A percentile compares a stretch with the other conserved stretches of the same genome.
phyloP scores from a whole-genome alignment of 2,888 invertebrate genomes.

The Dicranocentrus wangi region DNA sequence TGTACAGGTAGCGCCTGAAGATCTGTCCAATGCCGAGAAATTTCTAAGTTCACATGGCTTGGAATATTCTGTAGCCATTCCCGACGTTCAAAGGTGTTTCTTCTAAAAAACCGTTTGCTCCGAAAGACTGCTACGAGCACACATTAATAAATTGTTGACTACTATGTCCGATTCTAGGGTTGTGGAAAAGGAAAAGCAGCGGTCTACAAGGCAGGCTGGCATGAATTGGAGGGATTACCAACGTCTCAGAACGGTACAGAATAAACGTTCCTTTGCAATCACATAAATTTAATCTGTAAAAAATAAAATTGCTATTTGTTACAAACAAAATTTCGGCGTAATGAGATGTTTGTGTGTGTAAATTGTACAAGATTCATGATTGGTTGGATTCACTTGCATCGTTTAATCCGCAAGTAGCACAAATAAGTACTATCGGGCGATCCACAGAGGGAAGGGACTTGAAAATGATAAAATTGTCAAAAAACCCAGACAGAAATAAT shows the following conservation, averaged over 20 bases:
- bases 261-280: not conserved
- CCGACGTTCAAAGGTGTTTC: constrained; percentile 69
- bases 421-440: constrained; percentile 73
- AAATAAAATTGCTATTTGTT: not conserved
- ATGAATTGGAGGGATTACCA: constrained; percentile 72
- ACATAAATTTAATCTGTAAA: not conserved
- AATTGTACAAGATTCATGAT: constrained; percentile 68
- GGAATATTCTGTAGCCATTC: constrained; percentile 66
- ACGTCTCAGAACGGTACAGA: constrained; percentile 62
- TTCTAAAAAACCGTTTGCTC: too few species aligned
- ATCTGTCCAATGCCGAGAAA: constrained; percentile 53
- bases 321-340: not conserved
- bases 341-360: too few species aligned
- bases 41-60: constrained; percentile 64
- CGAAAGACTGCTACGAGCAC: too few species aligned
- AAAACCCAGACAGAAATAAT: constrained; percentile 74
- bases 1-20: constrained; percentile 66
- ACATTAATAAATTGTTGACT: too few species aligned
- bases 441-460: constrained; percentile 74
- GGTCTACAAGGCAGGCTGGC: constrained; percentile 65
- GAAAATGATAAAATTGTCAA: constrained; percentile 74
- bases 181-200: constrained; percentile 66
- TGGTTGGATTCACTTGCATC: constrained; percentile 73
- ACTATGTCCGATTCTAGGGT: too few species aligned
- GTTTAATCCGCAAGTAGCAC: constrained; percentile 72